Evolutionary conservation across 2,797 vertebrate genomes (phyloP), one percentile per base, ranked within the genome.

Genomic region (Jordanella pulchra): DNA sequence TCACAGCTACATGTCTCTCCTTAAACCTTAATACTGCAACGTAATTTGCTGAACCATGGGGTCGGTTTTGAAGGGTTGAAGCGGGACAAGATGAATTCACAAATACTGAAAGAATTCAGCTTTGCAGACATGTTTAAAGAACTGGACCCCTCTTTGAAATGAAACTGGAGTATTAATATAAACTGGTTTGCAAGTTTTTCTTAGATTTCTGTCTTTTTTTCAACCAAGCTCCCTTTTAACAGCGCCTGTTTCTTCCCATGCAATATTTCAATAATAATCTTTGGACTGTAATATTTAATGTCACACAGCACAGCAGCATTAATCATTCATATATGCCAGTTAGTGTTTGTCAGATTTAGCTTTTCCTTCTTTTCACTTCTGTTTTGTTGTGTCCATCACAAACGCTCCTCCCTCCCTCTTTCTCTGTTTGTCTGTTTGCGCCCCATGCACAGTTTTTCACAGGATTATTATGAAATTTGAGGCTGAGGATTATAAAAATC

Each of bases 401-500:
- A 6, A 3, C 18, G 60, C 14, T 58, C 68, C 51, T 56, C 18
- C 18, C 54, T 61, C 18, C n/a, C 58, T 56, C 70, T 69, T 55
- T 47, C 50, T 2, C 17, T 64, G 23, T 76, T 63, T 77, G 21
- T 75, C 50, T 75, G 54, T 81, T 45, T 78, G 42, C 68, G 50
- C 76, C 39, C 69, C 55, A 76, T 28, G 3, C 79, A 71, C 75
- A 14, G 21, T 77, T 78, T 76, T 79, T 78, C 69, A 77, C 78
- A 79, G 87, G 88, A 91, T 93, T 93, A 92, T 75, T 77, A 79
- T 84, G 86, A 91, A 91, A 90, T 91, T 87, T 86, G 75, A 92
- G 79, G 89, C 85, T 47, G 60, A 83, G 84, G 91, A 93, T 93
- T 91, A 87, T 85, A 91, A 91, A 69, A 92, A 93, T 92, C 89